Percentiles rank a stretch among this genome's conserved stretches.
Conservation (phyloP, 2,113 vertebrate genomes). For the Rhinopithecus roxellana region DNA sequence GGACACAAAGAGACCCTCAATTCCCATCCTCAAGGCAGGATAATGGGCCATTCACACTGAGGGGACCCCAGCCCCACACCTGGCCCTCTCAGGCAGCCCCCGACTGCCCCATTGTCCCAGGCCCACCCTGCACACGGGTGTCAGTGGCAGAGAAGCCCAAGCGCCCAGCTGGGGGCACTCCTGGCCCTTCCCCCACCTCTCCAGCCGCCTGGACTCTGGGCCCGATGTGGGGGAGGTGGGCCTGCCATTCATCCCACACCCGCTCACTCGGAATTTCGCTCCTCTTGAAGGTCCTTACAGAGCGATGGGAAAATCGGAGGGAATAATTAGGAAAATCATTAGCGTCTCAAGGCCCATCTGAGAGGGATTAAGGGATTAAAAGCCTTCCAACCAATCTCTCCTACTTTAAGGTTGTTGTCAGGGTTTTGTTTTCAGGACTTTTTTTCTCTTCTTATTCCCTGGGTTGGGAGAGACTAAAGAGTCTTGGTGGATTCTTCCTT, state of each 20-base stretch:
- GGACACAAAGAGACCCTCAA: constrained; percentile 65
- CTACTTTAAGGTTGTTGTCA: constrained; percentile 76
- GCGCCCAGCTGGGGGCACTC: constrained; percentile 58
- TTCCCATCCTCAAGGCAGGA: constrained; percentile 47
- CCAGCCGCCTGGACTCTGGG: constrained; percentile 15
- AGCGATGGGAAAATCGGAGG: constrained; percentile 84
- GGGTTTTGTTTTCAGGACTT: constrained; percentile 52
- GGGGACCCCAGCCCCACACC: constrained; percentile 70
- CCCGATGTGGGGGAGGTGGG: constrained; percentile 66
- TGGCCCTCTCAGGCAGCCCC: constrained; percentile 72
- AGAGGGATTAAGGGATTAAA: constrained; percentile 89
- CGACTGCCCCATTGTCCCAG: constrained; percentile 52
- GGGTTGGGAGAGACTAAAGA: neutral
- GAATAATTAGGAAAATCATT: constrained; percentile 86
- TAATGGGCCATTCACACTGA: constrained; percentile 69
- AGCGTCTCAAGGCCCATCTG: constrained; percentile 85
- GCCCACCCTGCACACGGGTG: neutral
- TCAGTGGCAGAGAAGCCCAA: neutral
- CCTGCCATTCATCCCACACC: constrained; percentile 59
- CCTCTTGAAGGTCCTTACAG: constrained; percentile 82
- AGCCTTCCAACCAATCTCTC: constrained; percentile 61
- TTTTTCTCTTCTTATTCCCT: constrained; percentile 56
- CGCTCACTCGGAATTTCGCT: constrained; percentile 68
- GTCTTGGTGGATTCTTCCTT: constrained; percentile 41
- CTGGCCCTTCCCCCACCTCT: constrained; percentile 74